Evolutionary conservation across 2,797 vertebrate genomes (phyloP).

Genomic region (Aulostomus chinensis): DNA sequence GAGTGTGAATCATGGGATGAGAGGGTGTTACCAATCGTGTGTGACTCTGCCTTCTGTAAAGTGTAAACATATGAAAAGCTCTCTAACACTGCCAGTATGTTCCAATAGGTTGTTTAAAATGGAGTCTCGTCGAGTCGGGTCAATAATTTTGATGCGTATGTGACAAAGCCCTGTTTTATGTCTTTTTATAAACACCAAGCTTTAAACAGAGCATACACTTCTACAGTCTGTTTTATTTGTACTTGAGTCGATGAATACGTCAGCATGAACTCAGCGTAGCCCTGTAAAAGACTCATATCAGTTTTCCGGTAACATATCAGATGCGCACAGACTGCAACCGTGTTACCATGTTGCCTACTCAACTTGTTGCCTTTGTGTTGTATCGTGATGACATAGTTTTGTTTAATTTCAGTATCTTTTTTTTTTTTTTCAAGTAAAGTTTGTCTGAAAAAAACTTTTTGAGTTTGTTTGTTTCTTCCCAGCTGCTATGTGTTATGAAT

Average conservation of each 20-base stretch:
- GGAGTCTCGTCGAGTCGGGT: slow-evolving; percentile 35
- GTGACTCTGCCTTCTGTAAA: slow-evolving; percentile 64
- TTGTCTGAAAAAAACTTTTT: slow-evolving; percentile 51
- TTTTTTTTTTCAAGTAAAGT: slow-evolving; percentile 66
- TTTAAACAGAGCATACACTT: slow-evolving; percentile 40
- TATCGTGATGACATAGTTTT: slow-evolving; percentile 61
- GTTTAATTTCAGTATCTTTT: slow-evolving; percentile 37
- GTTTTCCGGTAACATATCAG: slow-evolving; percentile 24
- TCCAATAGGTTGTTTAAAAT: slow-evolving; percentile 59
- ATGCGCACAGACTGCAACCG: slow-evolving; percentile 44
- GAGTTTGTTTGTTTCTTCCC: slow-evolving; percentile 20
- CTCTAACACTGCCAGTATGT: slow-evolving; percentile 73
- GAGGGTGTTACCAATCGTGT: slow-evolving; percentile 30
- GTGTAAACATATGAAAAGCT: slow-evolving; percentile 55
- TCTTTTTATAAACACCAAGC: slow-evolving; percentile 35
- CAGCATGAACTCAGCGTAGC: slow-evolving; percentile 45
- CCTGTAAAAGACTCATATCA: slow-evolving; percentile 16
- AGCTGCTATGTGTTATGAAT: not conserved
- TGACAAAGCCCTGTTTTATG: slow-evolving; percentile 23
- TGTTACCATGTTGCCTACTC: slow-evolving; percentile 65
- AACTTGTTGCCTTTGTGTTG: slow-evolving; percentile 75
- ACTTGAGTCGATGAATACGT: slow-evolving; percentile 25
- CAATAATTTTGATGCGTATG: slow-evolving; percentile 35
- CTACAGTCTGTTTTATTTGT: slow-evolving; percentile 21
- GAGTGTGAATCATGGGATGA: slow-evolving; percentile 14